These are phyloP conservation scores for Danio rerio DNA, from an alignment of 2,113 vertebrate genomes.

Conservation along the genomic window DNA sequence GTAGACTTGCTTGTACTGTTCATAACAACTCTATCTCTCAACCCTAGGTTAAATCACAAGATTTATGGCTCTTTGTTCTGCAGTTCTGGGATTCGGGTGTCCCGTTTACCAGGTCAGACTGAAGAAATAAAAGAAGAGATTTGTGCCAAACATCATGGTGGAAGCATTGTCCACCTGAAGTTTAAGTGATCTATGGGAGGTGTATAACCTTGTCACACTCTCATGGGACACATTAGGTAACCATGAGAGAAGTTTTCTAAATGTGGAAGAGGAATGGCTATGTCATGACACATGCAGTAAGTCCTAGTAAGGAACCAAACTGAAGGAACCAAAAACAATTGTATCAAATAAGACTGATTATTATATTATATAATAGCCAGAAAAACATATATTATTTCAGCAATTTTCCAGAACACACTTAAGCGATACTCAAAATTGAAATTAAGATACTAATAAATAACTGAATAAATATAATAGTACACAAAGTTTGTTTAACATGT, in stretches of 20 bases:
- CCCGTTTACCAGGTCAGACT: background rate
- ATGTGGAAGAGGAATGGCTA: conserved; percentile 78
- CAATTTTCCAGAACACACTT: too few relatives aligned
- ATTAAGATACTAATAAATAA: too few relatives aligned
- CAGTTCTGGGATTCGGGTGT: background rate
- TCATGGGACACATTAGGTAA: conserved; percentile 76
- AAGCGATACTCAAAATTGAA: too few relatives aligned
- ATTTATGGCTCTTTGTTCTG: background rate
- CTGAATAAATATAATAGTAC: too few relatives aligned
- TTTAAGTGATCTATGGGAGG: conserved; percentile 64
- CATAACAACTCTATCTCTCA: background rate
- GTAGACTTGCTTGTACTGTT: background rate
- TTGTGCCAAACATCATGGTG: conserved; percentile 11
- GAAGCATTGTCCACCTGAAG: conserved; percentile 51
- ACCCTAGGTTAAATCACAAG: background rate
- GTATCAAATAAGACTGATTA: background rate
- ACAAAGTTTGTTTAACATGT: too few relatives aligned
- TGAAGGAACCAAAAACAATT: conserved; percentile 31
- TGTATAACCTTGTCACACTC: conserved; percentile 73
- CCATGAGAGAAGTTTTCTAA: conserved; percentile 79
- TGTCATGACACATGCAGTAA: conserved; percentile 73
- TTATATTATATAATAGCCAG: background rate
- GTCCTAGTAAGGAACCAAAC: conserved; percentile 62
- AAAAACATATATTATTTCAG: too few relatives aligned
- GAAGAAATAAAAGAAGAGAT: background rate